Conservation (phyloP, 2,113 vertebrate species). For the Periophthalmus modestus region DNA sequence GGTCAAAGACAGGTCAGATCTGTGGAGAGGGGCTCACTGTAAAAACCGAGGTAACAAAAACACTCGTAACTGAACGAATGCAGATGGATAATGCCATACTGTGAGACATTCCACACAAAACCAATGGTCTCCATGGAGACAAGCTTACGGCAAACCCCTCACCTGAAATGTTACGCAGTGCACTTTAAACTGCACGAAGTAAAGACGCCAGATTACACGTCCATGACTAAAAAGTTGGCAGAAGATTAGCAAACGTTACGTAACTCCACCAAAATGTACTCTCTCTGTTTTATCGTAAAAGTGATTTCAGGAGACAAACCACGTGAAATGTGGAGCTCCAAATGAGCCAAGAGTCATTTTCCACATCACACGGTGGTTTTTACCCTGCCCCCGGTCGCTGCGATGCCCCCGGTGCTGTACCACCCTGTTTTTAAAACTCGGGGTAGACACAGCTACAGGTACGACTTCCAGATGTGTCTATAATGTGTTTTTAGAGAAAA, state of each 20-base stretch:
- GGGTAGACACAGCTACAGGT: slow-evolving; percentile 51
- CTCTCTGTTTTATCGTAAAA: neutral
- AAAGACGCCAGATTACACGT: neutral
- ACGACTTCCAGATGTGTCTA: slow-evolving; percentile 72
- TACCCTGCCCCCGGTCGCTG: slow-evolving; percentile 26
- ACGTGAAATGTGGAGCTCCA: slow-evolving; percentile 19
- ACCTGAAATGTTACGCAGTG: neutral
- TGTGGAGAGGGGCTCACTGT: too few relatives aligned
- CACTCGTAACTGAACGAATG: too few relatives aligned
- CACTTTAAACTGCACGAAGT: neutral
- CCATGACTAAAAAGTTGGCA: neutral
- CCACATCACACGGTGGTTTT: slow-evolving; percentile 35
- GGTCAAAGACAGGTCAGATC: too few relatives aligned
- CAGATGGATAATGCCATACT: too few relatives aligned
- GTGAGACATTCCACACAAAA: too few relatives aligned
- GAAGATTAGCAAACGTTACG: neutral
- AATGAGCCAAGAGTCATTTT: slow-evolving; percentile 27
- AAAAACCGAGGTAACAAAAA: too few relatives aligned
- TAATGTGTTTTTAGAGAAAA: slow-evolving; percentile 50
- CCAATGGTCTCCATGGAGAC: too few relatives aligned
- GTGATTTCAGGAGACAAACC: neutral
- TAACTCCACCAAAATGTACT: neutral
- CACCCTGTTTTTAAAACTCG: slow-evolving; percentile 48
- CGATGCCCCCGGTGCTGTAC: slow-evolving; percentile 41
- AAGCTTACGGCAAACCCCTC: neutral